phyloP scores from a whole-genome alignment of 2,797 vertebrate genomes.

The Lophius americanus region DNA sequence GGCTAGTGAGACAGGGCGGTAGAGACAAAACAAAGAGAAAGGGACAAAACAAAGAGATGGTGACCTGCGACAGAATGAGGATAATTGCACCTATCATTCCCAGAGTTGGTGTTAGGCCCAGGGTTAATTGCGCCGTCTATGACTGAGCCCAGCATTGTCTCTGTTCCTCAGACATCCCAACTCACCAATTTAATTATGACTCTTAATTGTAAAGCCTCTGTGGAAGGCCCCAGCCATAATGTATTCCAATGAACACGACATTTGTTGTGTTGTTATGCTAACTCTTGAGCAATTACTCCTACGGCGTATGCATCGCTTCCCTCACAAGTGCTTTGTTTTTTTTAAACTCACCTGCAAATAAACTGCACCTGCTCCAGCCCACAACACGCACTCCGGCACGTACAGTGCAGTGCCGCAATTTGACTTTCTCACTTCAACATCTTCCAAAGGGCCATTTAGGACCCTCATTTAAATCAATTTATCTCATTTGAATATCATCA shows the following conservation, averaged over 20 bases:
- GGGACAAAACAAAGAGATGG: constrained; percentile 16
- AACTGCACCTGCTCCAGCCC: constrained; percentile 73
- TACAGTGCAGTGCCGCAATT: constrained; percentile 64
- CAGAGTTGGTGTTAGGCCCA: constrained; percentile 66
- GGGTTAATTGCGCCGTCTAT: constrained; percentile 75
- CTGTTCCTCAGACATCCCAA: constrained; percentile 70
- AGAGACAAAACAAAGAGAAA: constrained; percentile 31
- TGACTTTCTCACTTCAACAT: constrained; percentile 74
- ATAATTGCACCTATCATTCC: constrained; percentile 71
- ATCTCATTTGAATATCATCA: constrained; percentile 54
- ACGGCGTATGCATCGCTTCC: constrained; percentile 60
- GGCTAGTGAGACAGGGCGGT: constrained; percentile 32
- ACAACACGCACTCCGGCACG: constrained; percentile 35
- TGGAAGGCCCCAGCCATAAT: constrained; percentile 80
- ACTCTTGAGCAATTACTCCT: constrained; percentile 82
- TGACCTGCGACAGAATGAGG: constrained; percentile 52
- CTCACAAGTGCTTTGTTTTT: constrained; percentile 73
- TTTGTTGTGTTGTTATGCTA: constrained; percentile 83
- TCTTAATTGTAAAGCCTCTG: constrained; percentile 83
- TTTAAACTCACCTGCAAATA: constrained; percentile 81
- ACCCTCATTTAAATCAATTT: constrained; percentile 76
- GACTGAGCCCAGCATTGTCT: constrained; percentile 64
- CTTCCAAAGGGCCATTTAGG: constrained; percentile 72
- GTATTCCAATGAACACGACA: constrained; percentile 86
- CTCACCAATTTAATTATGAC: constrained; percentile 85